These are phyloP conservation scores for Penaeus chinensis DNA, from an alignment of 1,140 invertebrate genomes.

Conservation along the genomic window DNA sequence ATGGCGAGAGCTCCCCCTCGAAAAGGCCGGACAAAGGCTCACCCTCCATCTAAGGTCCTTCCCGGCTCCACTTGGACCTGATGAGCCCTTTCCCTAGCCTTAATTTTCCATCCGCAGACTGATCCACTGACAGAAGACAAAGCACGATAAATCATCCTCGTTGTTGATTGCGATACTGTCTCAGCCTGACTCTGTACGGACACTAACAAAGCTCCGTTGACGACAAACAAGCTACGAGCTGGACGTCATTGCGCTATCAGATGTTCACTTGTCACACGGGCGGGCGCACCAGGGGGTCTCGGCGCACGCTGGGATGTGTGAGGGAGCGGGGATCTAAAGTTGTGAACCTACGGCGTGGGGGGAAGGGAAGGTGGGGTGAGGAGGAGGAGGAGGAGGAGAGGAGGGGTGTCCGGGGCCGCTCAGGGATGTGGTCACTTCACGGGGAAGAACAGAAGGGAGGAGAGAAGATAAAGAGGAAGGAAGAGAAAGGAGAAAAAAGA, in stretches of 20 bases:
- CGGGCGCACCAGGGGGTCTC: conserved; percentile 31
- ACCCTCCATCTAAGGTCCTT: too few species aligned
- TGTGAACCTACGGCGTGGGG: conserved; percentile 39
- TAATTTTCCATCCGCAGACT: conserved; percentile 17
- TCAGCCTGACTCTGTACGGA: not conserved
- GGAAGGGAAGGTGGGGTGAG: not conserved
- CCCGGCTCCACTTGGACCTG: too few species aligned
- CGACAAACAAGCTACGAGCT: conserved; percentile 53
- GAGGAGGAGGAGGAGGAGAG: not conserved
- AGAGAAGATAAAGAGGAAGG: too few species aligned
- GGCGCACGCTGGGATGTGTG: conserved; percentile 42
- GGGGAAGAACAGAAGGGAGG: too few species aligned
- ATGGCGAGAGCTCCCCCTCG: too few species aligned
- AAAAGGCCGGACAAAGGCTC: too few species aligned
- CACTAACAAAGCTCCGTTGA: conserved; percentile 17
- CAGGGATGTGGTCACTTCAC: too few species aligned
- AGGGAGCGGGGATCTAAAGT: conserved; percentile 46
- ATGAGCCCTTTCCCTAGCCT: not conserved
- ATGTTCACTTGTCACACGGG: conserved; percentile 52
- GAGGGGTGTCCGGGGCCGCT: too few species aligned
- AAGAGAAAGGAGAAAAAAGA: too few species aligned
- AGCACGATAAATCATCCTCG: conserved; percentile 5
- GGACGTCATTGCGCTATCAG: conserved; percentile 47
- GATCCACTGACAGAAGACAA: conserved; percentile 16
- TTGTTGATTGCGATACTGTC: conserved; percentile 27